These are phyloP conservation scores for Anisognathus igniventris DNA, from an alignment of 2,797 vertebrate species.

Conservation along the genomic window DNA sequence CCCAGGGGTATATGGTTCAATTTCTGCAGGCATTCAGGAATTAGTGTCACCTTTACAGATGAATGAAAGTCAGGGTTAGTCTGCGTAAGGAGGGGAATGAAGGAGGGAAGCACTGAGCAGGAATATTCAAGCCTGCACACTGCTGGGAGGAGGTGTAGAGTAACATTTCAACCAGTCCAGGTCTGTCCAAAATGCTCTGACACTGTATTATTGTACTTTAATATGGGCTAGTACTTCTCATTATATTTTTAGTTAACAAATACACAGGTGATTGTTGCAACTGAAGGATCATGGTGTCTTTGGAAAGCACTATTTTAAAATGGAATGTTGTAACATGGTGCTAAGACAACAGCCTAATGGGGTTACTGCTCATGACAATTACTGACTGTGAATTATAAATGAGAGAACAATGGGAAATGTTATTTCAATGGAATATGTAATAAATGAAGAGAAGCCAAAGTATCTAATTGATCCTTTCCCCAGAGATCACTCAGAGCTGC, in stretches of 20 bases:
- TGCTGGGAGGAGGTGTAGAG: not conserved
- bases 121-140: not conserved
- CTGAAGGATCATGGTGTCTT: not conserved
- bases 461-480: not conserved
- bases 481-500: not conserved
- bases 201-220: fast-evolving
- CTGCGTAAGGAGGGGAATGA: not conserved
- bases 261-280: not conserved
- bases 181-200: not conserved
- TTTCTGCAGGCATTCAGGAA: not conserved
- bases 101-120: not conserved
- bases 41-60: not conserved
- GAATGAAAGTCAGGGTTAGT: not conserved
- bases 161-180: not conserved
- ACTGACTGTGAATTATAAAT: not conserved
- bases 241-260: not conserved
- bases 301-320: not conserved
- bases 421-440: not conserved
- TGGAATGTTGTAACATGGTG: not conserved
- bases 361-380: not conserved
- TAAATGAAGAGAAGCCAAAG: not conserved
- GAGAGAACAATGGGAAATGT: not conserved
- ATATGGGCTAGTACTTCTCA: not conserved
- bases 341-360: not conserved
- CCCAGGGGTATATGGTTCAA: not conserved